Conservation (phyloP, 2,797 vertebrate species). For the Spinibarbus caldwelli region DNA sequence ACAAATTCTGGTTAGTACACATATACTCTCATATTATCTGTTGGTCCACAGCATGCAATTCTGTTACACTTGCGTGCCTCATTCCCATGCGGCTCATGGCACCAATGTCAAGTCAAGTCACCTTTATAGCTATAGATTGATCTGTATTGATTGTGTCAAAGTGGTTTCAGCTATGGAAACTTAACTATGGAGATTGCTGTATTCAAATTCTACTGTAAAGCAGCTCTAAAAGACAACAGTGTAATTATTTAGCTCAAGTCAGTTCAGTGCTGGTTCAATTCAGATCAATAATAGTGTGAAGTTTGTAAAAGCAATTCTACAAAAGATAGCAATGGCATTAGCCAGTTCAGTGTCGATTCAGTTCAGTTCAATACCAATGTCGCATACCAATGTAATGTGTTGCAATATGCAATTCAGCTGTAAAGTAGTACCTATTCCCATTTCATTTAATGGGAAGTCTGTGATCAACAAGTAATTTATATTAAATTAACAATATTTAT, state of each 20-base stretch:
- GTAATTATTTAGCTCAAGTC: too few relatives aligned
- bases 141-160: not conserved
- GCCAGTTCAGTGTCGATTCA: not conserved
- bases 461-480: too few relatives aligned
- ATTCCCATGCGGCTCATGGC: not conserved
- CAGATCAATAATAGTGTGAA: not conserved
- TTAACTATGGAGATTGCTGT: too few relatives aligned
- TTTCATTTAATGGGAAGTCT: not conserved
- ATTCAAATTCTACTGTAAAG: not conserved
- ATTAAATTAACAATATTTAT: not conserved
- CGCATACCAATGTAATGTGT: too few relatives aligned
- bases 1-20: conserved; percentile 86
- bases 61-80: not conserved
- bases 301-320: not conserved
- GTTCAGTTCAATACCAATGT: not conserved
- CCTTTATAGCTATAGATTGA: not conserved
- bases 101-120: not conserved
- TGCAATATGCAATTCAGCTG: not conserved
- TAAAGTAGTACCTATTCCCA: not conserved
- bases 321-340: not conserved
- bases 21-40: not conserved
- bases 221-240: too few relatives aligned
- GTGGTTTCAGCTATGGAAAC: too few relatives aligned
- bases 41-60: not conserved
- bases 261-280: too few relatives aligned